Evolutionary conservation across 2,888 invertebrate genomes (phyloP).

Genomic region (Apoda limacodes): DNA sequence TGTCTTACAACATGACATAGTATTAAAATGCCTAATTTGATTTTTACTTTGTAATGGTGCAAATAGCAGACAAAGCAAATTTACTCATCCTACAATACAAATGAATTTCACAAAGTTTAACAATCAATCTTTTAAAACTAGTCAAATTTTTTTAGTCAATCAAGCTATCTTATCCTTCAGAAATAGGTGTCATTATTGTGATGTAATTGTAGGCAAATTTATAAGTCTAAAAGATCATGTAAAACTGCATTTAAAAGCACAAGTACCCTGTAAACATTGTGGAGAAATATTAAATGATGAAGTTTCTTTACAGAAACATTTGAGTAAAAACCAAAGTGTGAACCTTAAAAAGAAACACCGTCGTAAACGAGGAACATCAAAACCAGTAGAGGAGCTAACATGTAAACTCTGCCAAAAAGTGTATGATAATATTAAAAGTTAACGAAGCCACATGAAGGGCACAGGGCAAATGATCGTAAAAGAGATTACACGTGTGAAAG

Average conservation of each 20-base stretch:
- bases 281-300: conserved; percentile 46
- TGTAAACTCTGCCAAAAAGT: conserved; percentile 49
- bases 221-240: conserved; percentile 28
- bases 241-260: conserved; percentile 33
- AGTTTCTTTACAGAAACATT: conserved; percentile 35
- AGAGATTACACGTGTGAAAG: conserved; percentile 54
- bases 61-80: no score
- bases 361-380: conserved; percentile 43
- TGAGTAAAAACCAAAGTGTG: conserved; percentile 31
- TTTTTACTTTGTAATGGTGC: no score
- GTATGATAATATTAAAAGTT: conserved; percentile 39
- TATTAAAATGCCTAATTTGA: no score
- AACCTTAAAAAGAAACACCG: conserved; percentile 39
- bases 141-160: no score
- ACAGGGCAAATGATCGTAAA: no score
- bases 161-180: conserved; percentile 24
- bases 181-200: conserved; percentile 35
- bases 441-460: conserved; percentile 71
- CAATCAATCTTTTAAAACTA: no score
- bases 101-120: no score
- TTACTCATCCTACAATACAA: no score
- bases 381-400: conserved; percentile 49
- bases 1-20: no score
- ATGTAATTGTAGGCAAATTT: conserved; percentile 23
- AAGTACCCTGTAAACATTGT: conserved; percentile 37